These are phyloP conservation scores for Fulmarus glacialis DNA, from an alignment of 2,113 vertebrate genomes.

Conservation along the genomic window DNA sequence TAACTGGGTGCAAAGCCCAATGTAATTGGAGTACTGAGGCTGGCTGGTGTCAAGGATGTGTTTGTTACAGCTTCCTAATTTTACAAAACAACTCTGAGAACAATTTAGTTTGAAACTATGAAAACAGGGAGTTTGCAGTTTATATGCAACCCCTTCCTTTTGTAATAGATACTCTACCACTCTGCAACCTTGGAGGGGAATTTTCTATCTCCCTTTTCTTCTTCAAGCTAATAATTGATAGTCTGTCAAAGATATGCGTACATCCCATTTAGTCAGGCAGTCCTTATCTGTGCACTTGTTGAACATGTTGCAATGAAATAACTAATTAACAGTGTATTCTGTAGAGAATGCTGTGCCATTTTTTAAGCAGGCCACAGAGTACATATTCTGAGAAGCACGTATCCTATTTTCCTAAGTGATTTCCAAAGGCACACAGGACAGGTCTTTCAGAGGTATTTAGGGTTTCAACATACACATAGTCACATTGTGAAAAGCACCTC, in stretches of 20 bases:
- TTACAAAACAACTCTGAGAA: background rate
- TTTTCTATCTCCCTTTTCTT: background rate
- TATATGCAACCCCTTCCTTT: background rate
- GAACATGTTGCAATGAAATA: constrained; percentile 2
- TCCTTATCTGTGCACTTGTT: constrained; percentile 21
- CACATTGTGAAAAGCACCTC: background rate
- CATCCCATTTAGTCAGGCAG: background rate
- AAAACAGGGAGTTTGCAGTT: background rate
- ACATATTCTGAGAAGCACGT: background rate
- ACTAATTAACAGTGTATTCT: constrained; percentile 49
- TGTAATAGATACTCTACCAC: background rate
- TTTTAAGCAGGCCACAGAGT: constrained; percentile 47
- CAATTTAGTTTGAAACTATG: background rate
- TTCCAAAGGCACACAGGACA: constrained; percentile 12
- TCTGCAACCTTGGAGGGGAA: background rate
- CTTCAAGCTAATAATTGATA: background rate
- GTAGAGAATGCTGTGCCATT: constrained; percentile 45
- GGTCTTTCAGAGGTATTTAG: background rate
- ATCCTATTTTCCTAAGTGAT: background rate
- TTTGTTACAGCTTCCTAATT: constrained; percentile 15
- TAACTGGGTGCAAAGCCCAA: constrained; percentile 13
- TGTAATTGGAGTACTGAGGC: constrained; percentile 28
- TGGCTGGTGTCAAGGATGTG: background rate
- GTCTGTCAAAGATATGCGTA: background rate
- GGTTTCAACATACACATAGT: background rate